Evolutionary conservation across 2,888 invertebrate species (phyloP).

Genomic region (Hylaea fasciaria): DNA sequence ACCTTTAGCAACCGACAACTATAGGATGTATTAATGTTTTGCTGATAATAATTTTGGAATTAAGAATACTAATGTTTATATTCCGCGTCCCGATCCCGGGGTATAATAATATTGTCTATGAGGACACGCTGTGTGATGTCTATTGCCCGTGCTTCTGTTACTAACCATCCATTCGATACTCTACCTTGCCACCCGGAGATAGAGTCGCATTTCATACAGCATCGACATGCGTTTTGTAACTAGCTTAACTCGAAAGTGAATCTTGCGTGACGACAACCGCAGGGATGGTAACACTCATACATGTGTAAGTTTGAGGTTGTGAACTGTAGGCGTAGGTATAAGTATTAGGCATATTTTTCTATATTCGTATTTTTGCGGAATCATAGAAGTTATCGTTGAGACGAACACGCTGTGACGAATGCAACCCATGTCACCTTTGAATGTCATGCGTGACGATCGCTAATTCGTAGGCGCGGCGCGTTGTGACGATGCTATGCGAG

Average conservation of each 20-base stretch:
- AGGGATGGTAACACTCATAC: slow-evolving; percentile 4
- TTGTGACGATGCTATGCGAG: too few species aligned
- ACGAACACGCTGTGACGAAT: too few species aligned
- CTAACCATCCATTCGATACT: slow-evolving; percentile 49
- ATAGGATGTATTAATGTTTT: neutral
- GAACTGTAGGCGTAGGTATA: slow-evolving; percentile 5
- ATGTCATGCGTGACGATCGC: too few species aligned
- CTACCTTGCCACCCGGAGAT: slow-evolving; percentile 32
- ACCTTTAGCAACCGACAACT: neutral
- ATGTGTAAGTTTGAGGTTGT: slow-evolving; percentile 4
- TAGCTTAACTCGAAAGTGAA: slow-evolving; percentile 1
- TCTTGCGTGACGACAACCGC: neutral
- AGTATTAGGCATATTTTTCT: neutral
- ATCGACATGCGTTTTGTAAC: slow-evolving; percentile 6
- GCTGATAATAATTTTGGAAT: neutral
- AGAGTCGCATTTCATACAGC: slow-evolving; percentile 30
- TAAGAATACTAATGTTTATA: slow-evolving; percentile 36
- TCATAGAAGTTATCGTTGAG: too few species aligned
- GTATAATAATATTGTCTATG: slow-evolving; percentile 69
- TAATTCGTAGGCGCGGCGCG: too few species aligned
- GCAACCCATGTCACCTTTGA: too few species aligned
- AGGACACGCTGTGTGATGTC: slow-evolving; percentile 72
- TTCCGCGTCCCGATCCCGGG: slow-evolving; percentile 59
- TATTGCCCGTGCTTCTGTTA: slow-evolving; percentile 62
- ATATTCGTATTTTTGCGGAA: too few species aligned